A percentile compares a stretch with the other conserved stretches of the same genome.
These are phyloP conservation scores for Eurytoma californica DNA, from an alignment of 2,888 invertebrate species.

Conservation along the genomic window DNA sequence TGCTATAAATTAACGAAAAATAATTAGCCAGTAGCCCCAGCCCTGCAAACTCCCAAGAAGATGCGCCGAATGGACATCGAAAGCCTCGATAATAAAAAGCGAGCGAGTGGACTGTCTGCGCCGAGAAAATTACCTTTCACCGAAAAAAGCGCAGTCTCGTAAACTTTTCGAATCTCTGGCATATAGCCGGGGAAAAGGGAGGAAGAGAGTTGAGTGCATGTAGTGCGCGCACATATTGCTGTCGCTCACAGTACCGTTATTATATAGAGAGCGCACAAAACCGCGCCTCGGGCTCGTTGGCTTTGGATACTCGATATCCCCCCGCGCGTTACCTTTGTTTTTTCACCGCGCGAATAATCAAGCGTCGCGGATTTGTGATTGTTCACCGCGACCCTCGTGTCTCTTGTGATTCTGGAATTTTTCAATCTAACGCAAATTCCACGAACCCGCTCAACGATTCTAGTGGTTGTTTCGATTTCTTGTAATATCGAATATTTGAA, in stretches of 20 bases:
- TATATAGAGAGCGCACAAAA: not conserved
- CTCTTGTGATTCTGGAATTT: too few relatives aligned
- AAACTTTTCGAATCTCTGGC: not conserved
- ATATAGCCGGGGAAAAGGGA: too few relatives aligned
- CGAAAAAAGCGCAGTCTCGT: slow-evolving; percentile 16
- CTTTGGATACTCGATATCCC: slow-evolving; percentile 37
- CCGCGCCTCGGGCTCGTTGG: slow-evolving; percentile 6
- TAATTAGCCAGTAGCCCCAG: not conserved
- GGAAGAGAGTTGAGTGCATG: too few relatives aligned
- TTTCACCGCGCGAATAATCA: not conserved
- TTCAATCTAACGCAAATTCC: too few relatives aligned
- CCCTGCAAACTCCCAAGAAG: too few relatives aligned
- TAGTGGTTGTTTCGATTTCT: too few relatives aligned
- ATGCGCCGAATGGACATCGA: too few relatives aligned
- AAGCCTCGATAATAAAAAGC: not conserved
- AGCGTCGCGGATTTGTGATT: not conserved
- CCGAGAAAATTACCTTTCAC: slow-evolving; percentile 18
- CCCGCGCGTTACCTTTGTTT: slow-evolving; percentile 2
- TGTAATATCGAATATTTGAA: too few relatives aligned
- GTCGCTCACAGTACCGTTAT: too few relatives aligned
- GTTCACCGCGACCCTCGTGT: not conserved
- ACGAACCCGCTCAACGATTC: too few relatives aligned
- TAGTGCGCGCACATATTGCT: too few relatives aligned
- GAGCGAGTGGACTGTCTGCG: not conserved
- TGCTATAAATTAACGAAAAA: too few relatives aligned